Evolutionary conservation across 1,140 invertebrate species (phyloP).

Genomic region (Aphidius ervi): DNA sequence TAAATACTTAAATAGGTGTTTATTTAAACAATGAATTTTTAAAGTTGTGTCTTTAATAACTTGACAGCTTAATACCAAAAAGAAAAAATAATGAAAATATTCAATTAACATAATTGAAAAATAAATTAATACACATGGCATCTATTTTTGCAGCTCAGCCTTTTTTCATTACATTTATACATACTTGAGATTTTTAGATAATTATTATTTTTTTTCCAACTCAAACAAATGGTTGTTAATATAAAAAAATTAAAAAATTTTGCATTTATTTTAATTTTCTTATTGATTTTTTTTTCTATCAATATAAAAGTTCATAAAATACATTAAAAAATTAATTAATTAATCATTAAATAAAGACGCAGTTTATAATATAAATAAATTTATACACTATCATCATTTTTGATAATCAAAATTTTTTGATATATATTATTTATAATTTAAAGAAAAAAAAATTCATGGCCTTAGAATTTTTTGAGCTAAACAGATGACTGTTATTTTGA

Average conservation of each 20-base stretch:
- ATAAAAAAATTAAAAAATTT: too few relatives aligned
- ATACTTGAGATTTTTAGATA: conserved; percentile 20
- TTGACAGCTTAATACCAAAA: conserved; percentile 46
- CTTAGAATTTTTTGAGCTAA: too few relatives aligned
- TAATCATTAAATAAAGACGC: background rate
- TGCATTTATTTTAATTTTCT: background rate
- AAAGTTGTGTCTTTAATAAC: conserved; percentile 26
- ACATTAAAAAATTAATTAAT: background rate
- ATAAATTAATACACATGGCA: conserved; percentile 30
- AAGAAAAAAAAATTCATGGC: too few relatives aligned
- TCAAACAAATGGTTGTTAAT: background rate
- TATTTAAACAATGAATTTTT: background rate
- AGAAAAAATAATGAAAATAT: conserved; percentile 25
- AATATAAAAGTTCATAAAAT: background rate
- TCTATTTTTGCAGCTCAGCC: conserved; percentile 46
- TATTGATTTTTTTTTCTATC: background rate
- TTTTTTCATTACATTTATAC: conserved; percentile 40
- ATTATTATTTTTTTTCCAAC: background rate
- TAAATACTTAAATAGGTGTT: background rate
- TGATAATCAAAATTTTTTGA: too few relatives aligned
- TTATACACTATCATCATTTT: too few relatives aligned
- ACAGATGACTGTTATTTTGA: background rate
- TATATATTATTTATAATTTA: too few relatives aligned
- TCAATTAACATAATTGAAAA: conserved; percentile 12
- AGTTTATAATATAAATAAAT: too few relatives aligned